These are phyloP conservation scores for Potorous gilbertii DNA, from an alignment of 2,797 vertebrate species.

Conservation along the genomic window DNA sequence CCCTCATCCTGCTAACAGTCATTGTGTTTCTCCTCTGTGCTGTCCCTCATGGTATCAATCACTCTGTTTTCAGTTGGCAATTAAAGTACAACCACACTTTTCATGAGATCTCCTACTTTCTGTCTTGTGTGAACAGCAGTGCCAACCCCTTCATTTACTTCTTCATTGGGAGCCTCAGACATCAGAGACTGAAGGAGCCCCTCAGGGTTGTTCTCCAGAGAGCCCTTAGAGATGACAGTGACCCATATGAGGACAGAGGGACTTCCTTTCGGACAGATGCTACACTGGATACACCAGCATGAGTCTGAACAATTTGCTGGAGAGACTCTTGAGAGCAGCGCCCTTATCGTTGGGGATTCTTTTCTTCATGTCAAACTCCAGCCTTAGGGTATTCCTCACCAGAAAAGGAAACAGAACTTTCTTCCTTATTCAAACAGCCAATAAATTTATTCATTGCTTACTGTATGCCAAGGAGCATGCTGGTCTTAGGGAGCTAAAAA, in stretches of 20 bases:
- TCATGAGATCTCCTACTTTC: not conserved
- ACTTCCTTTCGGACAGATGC: not conserved
- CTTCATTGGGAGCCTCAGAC: not conserved
- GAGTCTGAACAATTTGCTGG: not conserved
- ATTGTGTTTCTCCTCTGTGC: slow-evolving; percentile 7
- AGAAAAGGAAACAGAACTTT: not conserved
- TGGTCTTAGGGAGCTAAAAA: not conserved
- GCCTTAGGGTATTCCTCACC: not conserved
- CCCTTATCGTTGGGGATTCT: not conserved
- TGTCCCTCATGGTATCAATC: not conserved
- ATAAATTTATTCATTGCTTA: not conserved
- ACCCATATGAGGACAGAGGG: not conserved
- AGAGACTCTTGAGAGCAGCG: not conserved
- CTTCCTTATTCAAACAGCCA: not conserved
- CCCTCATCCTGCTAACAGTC: not conserved
- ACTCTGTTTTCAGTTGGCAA: not conserved
- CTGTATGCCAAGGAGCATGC: not conserved
- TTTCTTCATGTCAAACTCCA: not conserved
- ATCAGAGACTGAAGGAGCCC: not conserved
- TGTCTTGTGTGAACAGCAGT: not conserved
- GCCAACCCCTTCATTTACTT: slow-evolving; percentile 13
- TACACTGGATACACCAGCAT: not conserved
- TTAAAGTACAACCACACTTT: too few relatives aligned
- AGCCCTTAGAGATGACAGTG: not conserved
- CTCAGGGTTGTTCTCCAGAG: not conserved